Conservation (phyloP, 30 jellyfish, hydroid and myxozoan species). For the Nemopilema nomurai region DNA sequence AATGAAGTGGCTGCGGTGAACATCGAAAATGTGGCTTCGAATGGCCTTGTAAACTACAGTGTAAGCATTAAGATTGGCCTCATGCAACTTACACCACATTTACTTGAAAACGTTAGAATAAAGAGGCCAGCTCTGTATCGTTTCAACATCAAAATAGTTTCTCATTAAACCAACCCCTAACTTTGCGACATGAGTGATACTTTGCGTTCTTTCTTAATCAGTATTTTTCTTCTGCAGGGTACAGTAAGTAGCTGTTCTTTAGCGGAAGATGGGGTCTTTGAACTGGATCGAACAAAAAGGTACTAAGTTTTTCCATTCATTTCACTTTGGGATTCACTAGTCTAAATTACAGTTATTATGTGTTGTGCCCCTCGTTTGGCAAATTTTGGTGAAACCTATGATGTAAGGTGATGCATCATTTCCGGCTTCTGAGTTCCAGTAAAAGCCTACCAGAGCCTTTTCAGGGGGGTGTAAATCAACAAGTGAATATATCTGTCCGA, state of each 20-base stretch:
- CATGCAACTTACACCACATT: too few relatives aligned
- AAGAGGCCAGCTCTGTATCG: too few relatives aligned
- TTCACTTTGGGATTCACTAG: background rate
- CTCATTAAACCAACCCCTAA: background rate
- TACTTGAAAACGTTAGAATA: too few relatives aligned
- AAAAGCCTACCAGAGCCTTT: too few relatives aligned
- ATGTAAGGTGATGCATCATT: too few relatives aligned
- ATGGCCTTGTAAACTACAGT: background rate
- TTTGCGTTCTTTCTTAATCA: background rate
- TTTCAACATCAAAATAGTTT: background rate
- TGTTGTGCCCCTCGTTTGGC: too few relatives aligned
- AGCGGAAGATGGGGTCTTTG: conserved; percentile 20
- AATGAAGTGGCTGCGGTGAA: background rate
- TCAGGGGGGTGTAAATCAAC: too few relatives aligned
- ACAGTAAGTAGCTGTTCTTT: background rate
- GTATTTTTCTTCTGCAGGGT: conserved; percentile 11
- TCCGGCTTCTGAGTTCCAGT: too few relatives aligned
- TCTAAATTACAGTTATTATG: too few relatives aligned
- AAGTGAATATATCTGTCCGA: too few relatives aligned
- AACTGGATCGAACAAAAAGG: conserved; percentile 14
- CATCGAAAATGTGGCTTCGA: background rate
- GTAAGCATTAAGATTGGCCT: too few relatives aligned
- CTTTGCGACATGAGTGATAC: background rate
- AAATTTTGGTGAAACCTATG: too few relatives aligned
- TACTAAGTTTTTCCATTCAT: background rate